Conservation (phyloP, 1,140 invertebrate genomes). For the Lepidurus arcticus region DNA sequence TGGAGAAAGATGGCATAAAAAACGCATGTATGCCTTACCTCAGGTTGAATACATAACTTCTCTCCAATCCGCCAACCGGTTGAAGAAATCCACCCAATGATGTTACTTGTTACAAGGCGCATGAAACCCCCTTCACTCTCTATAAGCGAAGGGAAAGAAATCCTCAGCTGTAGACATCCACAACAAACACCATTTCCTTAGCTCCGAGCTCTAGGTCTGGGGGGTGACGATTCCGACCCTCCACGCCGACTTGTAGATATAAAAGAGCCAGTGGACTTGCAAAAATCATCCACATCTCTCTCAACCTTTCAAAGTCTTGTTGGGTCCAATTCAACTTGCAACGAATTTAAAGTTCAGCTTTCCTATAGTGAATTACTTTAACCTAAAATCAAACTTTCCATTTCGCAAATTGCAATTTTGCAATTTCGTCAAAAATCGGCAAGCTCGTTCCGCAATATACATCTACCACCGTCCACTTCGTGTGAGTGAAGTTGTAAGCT, state of each 20-base stretch:
- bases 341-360: background rate
- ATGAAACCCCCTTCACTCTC: conserved; percentile 1
- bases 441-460: background rate
- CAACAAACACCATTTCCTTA: background rate
- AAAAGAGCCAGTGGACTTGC: background rate
- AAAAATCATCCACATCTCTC: background rate
- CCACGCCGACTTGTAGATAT: background rate
- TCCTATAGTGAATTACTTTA: background rate
- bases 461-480: background rate
- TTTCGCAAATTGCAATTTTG: background rate
- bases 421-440: background rate
- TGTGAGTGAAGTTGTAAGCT: background rate
- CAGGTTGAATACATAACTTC: background rate
- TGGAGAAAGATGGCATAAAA: background rate
- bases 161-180: background rate
- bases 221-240: background rate
- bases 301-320: background rate
- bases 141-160: conserved; percentile 3
- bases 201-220: background rate
- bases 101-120: background rate
- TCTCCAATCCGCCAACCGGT: background rate
- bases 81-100: background rate
- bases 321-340: background rate
- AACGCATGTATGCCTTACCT: background rate
- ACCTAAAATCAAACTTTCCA: background rate